phyloP scores from a whole-genome alignment of 1,140 invertebrate species.

The Periplaneta americana region DNA sequence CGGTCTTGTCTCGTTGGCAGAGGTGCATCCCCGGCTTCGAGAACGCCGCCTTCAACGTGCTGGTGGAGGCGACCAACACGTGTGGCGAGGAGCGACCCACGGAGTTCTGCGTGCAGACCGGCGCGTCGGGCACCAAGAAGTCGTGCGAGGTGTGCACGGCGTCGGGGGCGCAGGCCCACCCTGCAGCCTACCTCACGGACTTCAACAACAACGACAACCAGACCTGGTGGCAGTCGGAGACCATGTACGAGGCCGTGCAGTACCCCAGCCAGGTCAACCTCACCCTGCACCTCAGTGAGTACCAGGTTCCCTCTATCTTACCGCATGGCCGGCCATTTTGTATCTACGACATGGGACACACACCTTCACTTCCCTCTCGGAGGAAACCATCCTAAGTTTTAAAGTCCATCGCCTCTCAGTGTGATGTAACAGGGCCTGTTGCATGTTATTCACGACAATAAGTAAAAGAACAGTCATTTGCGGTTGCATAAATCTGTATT shows the following conservation, averaged over 20 bases:
- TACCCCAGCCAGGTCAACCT: constrained; percentile 88
- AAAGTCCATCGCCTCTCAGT: too few species aligned
- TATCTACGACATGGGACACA: too few species aligned
- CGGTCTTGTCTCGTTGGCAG: constrained; percentile 46
- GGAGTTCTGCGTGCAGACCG: constrained; percentile 88
- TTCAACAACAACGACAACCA: constrained; percentile 81
- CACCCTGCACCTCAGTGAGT: constrained; percentile 81
- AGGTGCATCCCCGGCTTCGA: constrained; percentile 94
- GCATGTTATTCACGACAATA: too few species aligned
- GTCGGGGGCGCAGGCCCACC: constrained; percentile 51
- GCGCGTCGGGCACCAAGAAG: constrained; percentile 46
- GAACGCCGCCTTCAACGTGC: constrained; percentile 86
- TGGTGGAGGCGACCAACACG: constrained; percentile 91
- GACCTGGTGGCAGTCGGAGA: constrained; percentile 99
- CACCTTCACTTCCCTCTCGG: too few species aligned
- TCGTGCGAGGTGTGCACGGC: constrained; percentile 58
- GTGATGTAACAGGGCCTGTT: too few species aligned
- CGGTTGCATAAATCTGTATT: too few species aligned
- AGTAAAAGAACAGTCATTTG: too few species aligned
- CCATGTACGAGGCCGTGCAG: constrained; percentile 90
- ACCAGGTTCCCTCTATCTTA: background rate
- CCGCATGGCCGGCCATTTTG: too few species aligned
- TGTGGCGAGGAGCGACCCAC: constrained; percentile 75
- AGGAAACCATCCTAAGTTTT: too few species aligned
- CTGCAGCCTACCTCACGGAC: constrained; percentile 82